Percentiles rank a stretch among this genome's conserved stretches.
These are phyloP conservation scores for Mycetomoellerius zeteki DNA, from an alignment of 1,140 invertebrate genomes.

Conservation along the genomic window DNA sequence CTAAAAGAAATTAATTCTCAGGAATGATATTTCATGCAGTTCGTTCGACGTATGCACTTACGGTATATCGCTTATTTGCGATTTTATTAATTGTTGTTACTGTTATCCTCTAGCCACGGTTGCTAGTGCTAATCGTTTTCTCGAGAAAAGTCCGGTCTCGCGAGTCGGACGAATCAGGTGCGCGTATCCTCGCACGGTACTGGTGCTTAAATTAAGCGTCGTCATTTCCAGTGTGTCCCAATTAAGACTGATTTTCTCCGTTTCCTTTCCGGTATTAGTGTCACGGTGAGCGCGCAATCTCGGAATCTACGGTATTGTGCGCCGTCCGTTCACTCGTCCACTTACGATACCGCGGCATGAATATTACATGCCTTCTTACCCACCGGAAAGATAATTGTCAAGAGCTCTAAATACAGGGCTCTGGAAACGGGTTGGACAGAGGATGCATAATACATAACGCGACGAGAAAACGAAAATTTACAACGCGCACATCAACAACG, in stretches of 20 bases:
- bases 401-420: constrained; percentile 84
- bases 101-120: not conserved
- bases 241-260: constrained; percentile 85
- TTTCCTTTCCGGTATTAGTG: constrained; percentile 86
- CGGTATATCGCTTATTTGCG: not conserved
- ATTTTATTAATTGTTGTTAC: constrained; percentile 16
- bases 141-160: constrained; percentile 27
- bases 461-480: constrained; percentile 84
- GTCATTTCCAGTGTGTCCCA: constrained; percentile 82
- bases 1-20: not conserved
- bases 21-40: not conserved
- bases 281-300: constrained; percentile 87
- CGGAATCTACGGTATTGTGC: constrained; percentile 84
- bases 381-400: constrained; percentile 87
- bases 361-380: constrained; percentile 87
- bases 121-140: constrained; percentile 12
- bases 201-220: constrained; percentile 72
- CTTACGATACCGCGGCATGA: constrained; percentile 83
- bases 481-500: constrained; percentile 72
- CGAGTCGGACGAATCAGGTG: constrained; percentile 48
- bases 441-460: constrained; percentile 85
- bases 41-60: not conserved
- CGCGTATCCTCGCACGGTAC: constrained; percentile 12
- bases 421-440: constrained; percentile 82
- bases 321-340: constrained; percentile 80